These are phyloP conservation scores for Paelopatides confundens DNA, from an alignment of 53 echinoderm and acorn worm genomes.

Conservation along the genomic window DNA sequence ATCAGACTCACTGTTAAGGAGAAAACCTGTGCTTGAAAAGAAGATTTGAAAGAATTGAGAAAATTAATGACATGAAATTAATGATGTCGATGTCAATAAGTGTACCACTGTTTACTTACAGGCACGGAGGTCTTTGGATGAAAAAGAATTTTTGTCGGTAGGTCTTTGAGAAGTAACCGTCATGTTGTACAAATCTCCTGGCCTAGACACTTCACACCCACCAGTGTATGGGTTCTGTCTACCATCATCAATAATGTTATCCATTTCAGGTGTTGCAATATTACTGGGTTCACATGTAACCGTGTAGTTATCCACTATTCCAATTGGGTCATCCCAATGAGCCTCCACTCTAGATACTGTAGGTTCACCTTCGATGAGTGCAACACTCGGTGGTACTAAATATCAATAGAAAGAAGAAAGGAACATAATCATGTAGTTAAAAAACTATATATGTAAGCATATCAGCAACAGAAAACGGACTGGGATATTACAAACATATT, in stretches of 20 bases:
- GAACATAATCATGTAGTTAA: background rate
- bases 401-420: background rate
- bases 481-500: too few species aligned
- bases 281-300: constrained; percentile 50
- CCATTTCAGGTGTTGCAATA: background rate
- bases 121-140: constrained; percentile 57
- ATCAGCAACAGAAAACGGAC: too few species aligned
- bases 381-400: constrained; percentile 69
- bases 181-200: constrained; percentile 71
- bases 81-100: too few species aligned
- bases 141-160: constrained; percentile 45
- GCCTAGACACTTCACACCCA: constrained; percentile 59
- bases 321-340: constrained; percentile 56
- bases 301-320: constrained; percentile 55
- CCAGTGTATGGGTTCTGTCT: background rate
- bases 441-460: background rate
- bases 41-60: too few species aligned
- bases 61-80: too few species aligned
- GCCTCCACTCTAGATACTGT: constrained; percentile 55
- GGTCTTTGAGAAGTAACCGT: constrained; percentile 50
- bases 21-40: too few species aligned
- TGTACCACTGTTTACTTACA: too few species aligned
- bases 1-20: too few species aligned
- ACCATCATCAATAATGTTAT: background rate
- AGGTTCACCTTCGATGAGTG: constrained; percentile 47